These are phyloP conservation scores for Chascanopsetta lugubris DNA, from an alignment of 2,113 vertebrate species.

Conservation along the genomic window DNA sequence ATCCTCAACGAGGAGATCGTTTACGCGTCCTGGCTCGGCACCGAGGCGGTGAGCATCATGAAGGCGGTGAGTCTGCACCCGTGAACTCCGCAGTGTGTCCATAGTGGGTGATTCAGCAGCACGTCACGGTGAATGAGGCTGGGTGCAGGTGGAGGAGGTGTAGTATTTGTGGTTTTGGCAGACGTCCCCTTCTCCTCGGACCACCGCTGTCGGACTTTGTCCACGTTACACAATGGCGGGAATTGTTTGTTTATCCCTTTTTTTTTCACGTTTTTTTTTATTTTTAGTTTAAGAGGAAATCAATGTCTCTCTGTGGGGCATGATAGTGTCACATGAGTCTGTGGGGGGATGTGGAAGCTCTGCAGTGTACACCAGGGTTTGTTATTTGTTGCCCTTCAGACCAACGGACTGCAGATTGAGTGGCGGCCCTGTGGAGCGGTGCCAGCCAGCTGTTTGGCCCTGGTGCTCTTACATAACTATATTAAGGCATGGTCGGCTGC, in stretches of 20 bases:
- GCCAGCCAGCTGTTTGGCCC: constrained; percentile 70
- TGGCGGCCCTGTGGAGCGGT: constrained; percentile 14
- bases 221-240: constrained; percentile 26
- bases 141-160: constrained; percentile 21
- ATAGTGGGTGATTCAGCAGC: neutral
- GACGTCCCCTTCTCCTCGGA: neutral
- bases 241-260: constrained; percentile 44
- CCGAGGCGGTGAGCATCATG: constrained; percentile 89
- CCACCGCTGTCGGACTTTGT: neutral
- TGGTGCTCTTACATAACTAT: constrained; percentile 77
- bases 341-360: neutral
- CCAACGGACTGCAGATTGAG: constrained; percentile 32
- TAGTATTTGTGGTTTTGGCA: constrained; percentile 17
- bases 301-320: constrained; percentile 5
- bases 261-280: no score
- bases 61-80: constrained; percentile 87
- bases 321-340: neutral
- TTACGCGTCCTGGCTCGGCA: constrained; percentile 92
- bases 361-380: neutral
- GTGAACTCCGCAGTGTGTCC: neutral
- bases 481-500: constrained; percentile 72
- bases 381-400: constrained; percentile 37
- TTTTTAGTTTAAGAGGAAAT: constrained; percentile 36
- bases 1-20: constrained; percentile 93
- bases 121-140: neutral